These are phyloP conservation scores for Synergus laeviventris DNA, from an alignment of 2,888 invertebrate species.

Conservation along the genomic window DNA sequence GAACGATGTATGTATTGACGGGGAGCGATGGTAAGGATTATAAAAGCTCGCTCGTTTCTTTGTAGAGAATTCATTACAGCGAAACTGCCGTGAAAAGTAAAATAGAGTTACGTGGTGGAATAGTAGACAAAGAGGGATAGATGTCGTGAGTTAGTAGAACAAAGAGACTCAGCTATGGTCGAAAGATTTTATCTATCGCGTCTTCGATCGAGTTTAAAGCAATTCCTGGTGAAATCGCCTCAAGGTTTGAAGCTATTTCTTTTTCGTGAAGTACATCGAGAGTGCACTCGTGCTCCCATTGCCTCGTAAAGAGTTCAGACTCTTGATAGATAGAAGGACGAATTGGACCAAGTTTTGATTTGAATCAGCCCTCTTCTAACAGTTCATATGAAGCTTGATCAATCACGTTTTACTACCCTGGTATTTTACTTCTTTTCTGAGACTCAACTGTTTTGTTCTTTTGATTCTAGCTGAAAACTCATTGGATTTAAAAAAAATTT, in stretches of 20 bases:
- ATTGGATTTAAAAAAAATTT: too few species aligned
- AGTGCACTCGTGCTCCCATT: neutral
- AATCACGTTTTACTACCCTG: slow-evolving; percentile 16
- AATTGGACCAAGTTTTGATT: slow-evolving; percentile 28
- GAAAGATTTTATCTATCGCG: slow-evolving; percentile 13
- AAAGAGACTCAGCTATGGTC: neutral
- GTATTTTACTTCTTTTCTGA: slow-evolving; percentile 12
- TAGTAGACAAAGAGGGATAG: neutral
- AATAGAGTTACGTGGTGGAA: neutral
- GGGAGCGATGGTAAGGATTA: neutral
- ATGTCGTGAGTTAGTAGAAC: neutral
- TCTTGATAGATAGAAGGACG: slow-evolving; percentile 13
- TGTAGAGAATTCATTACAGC: neutral
- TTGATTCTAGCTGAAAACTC: neutral
- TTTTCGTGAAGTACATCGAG: neutral
- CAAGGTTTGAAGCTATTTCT: slow-evolving; percentile 1
- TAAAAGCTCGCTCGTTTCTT: neutral
- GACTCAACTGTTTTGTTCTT: neutral
- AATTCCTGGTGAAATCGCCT: slow-evolving; percentile 26
- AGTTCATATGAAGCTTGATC: slow-evolving; percentile 7
- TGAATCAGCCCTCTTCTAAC: slow-evolving; percentile 4
- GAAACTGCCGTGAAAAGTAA: slow-evolving; percentile 16
- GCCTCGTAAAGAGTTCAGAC: neutral
- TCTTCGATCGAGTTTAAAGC: slow-evolving; percentile 25
- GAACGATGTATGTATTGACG: neutral